A percentile compares a stretch with the other conserved stretches of the same genome.
Evolutionary conservation across 2,888 invertebrate species (phyloP).

Genomic region (Hemistola chrysoprasaria): DNA sequence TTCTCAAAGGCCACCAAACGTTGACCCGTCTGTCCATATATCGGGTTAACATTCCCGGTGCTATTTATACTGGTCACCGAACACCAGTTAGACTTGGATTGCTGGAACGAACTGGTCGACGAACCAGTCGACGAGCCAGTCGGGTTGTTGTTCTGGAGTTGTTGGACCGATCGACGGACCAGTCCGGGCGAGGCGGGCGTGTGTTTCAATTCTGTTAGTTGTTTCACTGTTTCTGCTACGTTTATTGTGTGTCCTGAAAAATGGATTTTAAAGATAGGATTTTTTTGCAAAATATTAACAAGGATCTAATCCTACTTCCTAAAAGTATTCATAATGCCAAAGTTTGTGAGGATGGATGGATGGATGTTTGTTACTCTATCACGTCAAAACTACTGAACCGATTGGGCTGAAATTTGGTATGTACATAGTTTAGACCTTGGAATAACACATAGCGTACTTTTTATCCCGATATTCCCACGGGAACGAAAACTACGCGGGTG

Average conservation of each 20-base stretch:
- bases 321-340: no score
- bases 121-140: constrained; percentile 40
- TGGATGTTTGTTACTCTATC: no score
- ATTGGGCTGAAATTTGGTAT: no score
- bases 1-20: constrained; percentile 70
- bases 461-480: no score
- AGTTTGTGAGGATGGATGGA: no score
- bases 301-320: no score
- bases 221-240: constrained; percentile 94
- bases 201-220: constrained; percentile 91
- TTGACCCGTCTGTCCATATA: constrained; percentile 74
- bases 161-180: constrained; percentile 79
- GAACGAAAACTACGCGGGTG: no score
- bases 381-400: no score
- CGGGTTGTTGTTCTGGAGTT: constrained; percentile 44
- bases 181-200: constrained; percentile 93
- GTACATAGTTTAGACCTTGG: no score
- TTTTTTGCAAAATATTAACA: no score
- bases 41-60: constrained; percentile 71
- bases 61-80: constrained; percentile 62
- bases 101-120: constrained; percentile 65
- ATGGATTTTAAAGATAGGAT: no score
- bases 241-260: constrained; percentile 72
- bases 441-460: no score
- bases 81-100: constrained; percentile 63